Base-by-base conservation (phyloP, 1,140 invertebrate genomes). In the Zaprionus ornatus region DNA sequence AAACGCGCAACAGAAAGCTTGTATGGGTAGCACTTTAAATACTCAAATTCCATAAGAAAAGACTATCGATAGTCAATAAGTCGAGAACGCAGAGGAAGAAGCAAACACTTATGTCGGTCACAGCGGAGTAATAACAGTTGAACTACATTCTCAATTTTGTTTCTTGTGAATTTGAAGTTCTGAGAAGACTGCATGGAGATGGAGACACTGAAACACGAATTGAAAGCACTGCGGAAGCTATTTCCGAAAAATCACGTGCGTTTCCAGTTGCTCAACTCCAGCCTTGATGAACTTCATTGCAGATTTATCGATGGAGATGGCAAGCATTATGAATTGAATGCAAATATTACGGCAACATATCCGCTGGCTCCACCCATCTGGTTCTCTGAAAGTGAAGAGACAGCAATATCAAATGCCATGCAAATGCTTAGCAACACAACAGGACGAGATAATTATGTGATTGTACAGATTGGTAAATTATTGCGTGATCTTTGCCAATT, bases 331-430 rank as follows among this genome's bases (percentile, higher is more conserved):
- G 65, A 68, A 21, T 60, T 68, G 10, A 27, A 50, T 45, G 65
- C 65, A 10, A 48, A 59, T 21, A 68, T 68, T 7, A 59, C 40
- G 98, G 98, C 99, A 95, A 99, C 98, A 45, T 99, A 99, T 94
- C 98, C 99, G 48, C 96, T 96, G 65, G 98, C 97, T 66, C 98
- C 99, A 50, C 99, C 99, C 54, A 98, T 99, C 79, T 99, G 99
- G 99, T 99, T 99, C 93, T 98, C 98, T 27, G 99, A 99, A 91
- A 98, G 97, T 29, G 99, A 99, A 92, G 98, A 99, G 92, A 96
- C 96, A 21, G 96, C 96, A 92, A 96, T 99, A 77, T 98, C 98
- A 79, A 97, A 97, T 94, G 97, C 98, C 64, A 97, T 99, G 79
- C 97, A 99, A 94, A 96, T 97, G 88, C 94, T 99, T 74, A 97